Percentiles rank a stretch among this genome's conserved stretches.
phyloP scores from a whole-genome alignment of 2,113 vertebrate species.

The Misgurnus mizolepis region DNA sequence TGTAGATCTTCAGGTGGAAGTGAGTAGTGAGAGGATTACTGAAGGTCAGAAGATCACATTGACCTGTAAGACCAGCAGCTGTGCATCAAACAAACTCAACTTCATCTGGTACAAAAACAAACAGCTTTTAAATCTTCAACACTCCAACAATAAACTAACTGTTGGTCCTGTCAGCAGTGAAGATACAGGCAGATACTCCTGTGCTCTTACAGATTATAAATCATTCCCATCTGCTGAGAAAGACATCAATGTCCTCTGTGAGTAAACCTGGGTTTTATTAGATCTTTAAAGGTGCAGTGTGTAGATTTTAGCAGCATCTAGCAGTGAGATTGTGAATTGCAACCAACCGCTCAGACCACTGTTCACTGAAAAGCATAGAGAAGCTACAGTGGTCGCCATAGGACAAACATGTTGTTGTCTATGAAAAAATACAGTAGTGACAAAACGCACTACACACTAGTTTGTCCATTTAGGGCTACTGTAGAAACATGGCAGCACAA shows the following conservation, averaged over 20 bases:
- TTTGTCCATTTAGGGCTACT: no score
- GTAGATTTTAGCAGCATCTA: no score
- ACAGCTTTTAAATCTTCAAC: not conserved
- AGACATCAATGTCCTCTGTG: not conserved
- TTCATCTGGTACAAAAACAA: not conserved
- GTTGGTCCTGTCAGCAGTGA: no score
- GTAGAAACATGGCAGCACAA: no score
- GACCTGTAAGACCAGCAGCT: not conserved
- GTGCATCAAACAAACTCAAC: not conserved
- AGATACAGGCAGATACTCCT: not conserved
- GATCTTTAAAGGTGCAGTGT: no score
- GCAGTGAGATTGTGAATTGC: no score
- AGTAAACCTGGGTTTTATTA: not conserved
- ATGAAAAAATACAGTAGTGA: no score
- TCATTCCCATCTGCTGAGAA: not conserved
- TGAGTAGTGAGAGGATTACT: not conserved
- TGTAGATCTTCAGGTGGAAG: not conserved
- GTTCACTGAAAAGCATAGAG: no score
- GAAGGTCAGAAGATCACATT: not conserved
- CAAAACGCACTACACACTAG: no score
- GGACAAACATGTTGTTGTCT: no score
- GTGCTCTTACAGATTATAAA: not conserved
- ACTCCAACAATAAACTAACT: not conserved
- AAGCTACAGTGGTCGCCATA: no score
- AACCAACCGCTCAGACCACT: no score